Conservation (phyloP, 2,888 invertebrate genomes). For the Melanargia galathea region DNA sequence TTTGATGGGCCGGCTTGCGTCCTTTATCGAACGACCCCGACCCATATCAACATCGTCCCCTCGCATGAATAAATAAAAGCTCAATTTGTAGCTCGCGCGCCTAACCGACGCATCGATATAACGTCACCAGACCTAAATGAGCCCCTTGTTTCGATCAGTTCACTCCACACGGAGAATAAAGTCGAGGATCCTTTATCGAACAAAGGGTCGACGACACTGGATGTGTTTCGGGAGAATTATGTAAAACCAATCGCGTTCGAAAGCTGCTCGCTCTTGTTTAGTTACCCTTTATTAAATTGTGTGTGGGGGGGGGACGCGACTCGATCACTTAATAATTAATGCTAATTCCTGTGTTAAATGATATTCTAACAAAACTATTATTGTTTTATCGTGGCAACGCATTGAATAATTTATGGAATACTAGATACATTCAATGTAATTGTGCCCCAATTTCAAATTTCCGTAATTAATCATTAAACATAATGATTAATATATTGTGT, state of each 20-base stretch:
- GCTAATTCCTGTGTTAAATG: conserved; percentile 29
- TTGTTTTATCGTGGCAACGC: conserved; percentile 14
- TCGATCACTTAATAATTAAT: conserved; percentile 39
- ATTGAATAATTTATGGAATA: conserved; percentile 11
- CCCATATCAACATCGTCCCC: conserved; percentile 76
- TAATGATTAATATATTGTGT: too few relatives aligned
- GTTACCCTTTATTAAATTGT: conserved; percentile 50
- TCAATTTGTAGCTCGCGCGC: conserved; percentile 76
- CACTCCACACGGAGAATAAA: conserved; percentile 42
- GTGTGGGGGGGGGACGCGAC: conserved; percentile 43
- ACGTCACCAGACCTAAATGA: conserved; percentile 43
- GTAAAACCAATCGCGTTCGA: conserved; percentile 57
- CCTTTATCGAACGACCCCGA: conserved; percentile 75
- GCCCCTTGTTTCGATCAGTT: conserved; percentile 32
- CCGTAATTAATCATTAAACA: neutral
- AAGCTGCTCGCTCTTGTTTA: conserved; percentile 52
- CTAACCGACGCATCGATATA: conserved; percentile 67
- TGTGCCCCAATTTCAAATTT: neutral
- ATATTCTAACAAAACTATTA: conserved; percentile 21
- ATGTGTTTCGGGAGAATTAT: conserved; percentile 52
- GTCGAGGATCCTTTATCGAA: conserved; percentile 35
- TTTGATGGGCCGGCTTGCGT: conserved; percentile 64
- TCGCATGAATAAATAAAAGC: conserved; percentile 80
- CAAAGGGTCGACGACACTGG: conserved; percentile 41
- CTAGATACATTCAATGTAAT: neutral